Percentiles rank a stretch among this genome's conserved stretches.
Evolutionary conservation across 1,140 invertebrate genomes (phyloP).

Genomic region (Drosophila subpulchrella): DNA sequence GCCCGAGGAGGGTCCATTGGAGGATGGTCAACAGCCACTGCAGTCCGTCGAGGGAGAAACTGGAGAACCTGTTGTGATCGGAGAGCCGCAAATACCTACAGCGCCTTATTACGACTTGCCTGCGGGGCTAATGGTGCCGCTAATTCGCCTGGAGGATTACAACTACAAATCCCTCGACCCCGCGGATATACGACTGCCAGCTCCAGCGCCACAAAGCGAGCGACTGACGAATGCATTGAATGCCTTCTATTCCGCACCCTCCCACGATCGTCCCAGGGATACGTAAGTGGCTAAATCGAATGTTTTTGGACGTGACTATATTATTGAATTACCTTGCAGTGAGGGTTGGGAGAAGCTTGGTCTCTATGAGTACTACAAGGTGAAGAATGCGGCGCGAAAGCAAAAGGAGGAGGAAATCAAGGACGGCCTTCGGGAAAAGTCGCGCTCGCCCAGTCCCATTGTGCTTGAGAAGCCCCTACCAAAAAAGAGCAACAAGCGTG

Average conservation of each 20-base stretch:
- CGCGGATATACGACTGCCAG: conserved; percentile 94
- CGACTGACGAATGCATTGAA: conserved; percentile 96
- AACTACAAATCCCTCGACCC: conserved; percentile 96
- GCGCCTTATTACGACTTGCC: conserved; percentile 98
- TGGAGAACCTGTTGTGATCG: conserved; percentile 3
- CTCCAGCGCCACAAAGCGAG: conserved; percentile 96
- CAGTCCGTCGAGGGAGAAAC: conserved; percentile 16
- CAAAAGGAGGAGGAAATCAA: conserved; percentile 94
- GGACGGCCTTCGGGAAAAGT: conserved; percentile 89
- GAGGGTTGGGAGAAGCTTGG: conserved; percentile 99
- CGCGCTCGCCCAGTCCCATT: conserved; percentile 91
- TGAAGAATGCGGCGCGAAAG: conserved; percentile 95
- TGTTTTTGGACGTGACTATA: not conserved
- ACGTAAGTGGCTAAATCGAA: conserved; percentile 87
- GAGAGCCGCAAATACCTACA: conserved; percentile 93
- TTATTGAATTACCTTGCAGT: conserved; percentile 85
- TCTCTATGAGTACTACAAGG: conserved; percentile 98
- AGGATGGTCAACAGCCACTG: conserved; percentile 27
- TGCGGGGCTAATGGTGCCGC: conserved; percentile 95
- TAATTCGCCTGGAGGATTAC: conserved; percentile 95
- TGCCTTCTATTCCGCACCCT: conserved; percentile 96
- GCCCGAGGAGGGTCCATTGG: conserved; percentile 32
- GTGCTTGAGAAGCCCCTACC: conserved; percentile 90
- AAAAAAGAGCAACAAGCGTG: conserved; percentile 74
- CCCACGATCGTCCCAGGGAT: conserved; percentile 96